Evolutionary conservation across 2,797 vertebrate species (phyloP).

Genomic region (Anguilla obscura): DNA sequence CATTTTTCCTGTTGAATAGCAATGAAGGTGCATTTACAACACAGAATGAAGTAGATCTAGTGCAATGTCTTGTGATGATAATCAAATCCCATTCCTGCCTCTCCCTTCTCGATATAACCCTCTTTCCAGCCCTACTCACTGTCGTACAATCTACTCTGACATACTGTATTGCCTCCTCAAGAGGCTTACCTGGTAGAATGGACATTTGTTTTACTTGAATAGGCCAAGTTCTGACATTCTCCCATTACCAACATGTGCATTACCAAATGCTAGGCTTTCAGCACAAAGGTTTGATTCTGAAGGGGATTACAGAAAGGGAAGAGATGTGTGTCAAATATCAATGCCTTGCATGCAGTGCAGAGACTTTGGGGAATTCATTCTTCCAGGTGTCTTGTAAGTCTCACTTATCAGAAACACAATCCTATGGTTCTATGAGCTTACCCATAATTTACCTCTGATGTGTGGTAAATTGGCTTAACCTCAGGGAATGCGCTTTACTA

Average conservation of each 20-base stretch:
- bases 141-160: neutral
- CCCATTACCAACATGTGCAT: neutral
- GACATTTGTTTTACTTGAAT: neutral
- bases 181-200: neutral
- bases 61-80: neutral
- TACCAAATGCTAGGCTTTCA: neutral
- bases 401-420: neutral
- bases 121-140: neutral
- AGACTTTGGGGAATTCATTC: neutral
- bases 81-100: neutral
- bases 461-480: neutral
- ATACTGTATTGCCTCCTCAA: neutral
- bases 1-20: neutral
- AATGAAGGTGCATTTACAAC: neutral
- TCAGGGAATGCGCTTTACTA: neutral
- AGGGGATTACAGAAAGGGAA: neutral
- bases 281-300: neutral
- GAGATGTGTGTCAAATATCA: conserved; percentile 3
- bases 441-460: neutral
- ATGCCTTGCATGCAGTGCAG: neutral
- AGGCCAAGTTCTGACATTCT: neutral
- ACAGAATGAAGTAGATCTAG: neutral
- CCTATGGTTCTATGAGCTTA: neutral
- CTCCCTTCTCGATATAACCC: neutral
- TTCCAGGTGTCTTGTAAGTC: neutral